Evolutionary conservation across 2,797 vertebrate species (phyloP), one percentile per base, ranked within the genome.

Genomic region (Mus spretus): DNA sequence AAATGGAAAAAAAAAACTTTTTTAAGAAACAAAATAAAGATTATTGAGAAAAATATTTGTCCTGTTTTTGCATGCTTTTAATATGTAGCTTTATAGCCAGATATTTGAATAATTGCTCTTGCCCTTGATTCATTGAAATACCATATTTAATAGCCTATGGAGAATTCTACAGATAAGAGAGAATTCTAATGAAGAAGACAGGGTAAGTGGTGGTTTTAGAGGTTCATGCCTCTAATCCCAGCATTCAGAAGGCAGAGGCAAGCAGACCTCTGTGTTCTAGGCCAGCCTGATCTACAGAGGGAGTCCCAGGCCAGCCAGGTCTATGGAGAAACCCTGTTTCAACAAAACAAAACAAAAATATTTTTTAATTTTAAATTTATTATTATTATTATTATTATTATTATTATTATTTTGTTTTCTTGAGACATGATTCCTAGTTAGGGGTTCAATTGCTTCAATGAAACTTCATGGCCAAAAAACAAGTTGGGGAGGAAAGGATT

Each of bases 61-160:
- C 96, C 85, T 93, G 11, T 75, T 91, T 95, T 89, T 93, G 14
- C 70, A 77, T 88, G 31, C 89, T 95, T 92, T 83, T 79, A 53
- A 72, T 75, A 75, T 89, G 24, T 82, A 34, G 3, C 63, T 94
- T 96, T 78, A 82, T 90, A 83, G 81, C 55, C 89, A 90, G 63
- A 55, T 61, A 90, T 88, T 94, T 28, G 44, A 63, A 50, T 28
- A 12, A 91, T 57, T 96, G 37, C 31, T 75, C 26, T 13, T 80
- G 50, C 3, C 82, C 86, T 95, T n/a, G 88, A 2, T 92, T 28
- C 90, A 9, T 70, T 97, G 67, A 84, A 88, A 72, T 90, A 94
- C 61, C 59, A 77, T 15, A 77, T 63, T 40, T 91, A 26, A 80
- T 50, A 94, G 70, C 24, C 12, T 93, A 34, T 93, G 79, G 82